Evolutionary conservation across 2,113 vertebrate genomes (phyloP).

Genomic region (Drymodes brunneopygia): DNA sequence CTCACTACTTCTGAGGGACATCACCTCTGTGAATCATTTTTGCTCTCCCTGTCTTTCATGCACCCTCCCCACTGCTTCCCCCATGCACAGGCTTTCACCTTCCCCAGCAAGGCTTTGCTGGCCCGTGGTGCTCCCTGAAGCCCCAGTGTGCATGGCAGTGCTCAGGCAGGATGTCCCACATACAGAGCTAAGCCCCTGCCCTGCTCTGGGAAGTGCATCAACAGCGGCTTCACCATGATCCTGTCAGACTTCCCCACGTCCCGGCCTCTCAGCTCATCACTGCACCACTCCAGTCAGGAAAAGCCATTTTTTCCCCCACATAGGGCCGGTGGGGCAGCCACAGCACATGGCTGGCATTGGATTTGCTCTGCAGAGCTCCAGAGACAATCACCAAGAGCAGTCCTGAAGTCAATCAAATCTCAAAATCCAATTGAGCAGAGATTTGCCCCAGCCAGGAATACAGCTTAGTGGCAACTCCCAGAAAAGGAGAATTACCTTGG

Average conservation of each 20-base stretch:
- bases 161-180: accelerated
- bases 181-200: accelerated
- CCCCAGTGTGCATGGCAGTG: accelerated
- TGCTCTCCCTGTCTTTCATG: neutral
- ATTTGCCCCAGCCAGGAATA: neutral
- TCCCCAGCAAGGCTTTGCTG: neutral
- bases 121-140: neutral
- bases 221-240: neutral
- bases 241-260: accelerated
- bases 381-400: neutral
- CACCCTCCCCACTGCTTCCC: accelerated
- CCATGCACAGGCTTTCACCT: accelerated
- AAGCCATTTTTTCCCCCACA: neutral
- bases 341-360: accelerated
- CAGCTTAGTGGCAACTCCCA: accelerated
- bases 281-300: accelerated
- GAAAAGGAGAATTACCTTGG: neutral
- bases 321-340: accelerated
- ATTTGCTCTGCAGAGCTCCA: neutral
- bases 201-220: accelerated
- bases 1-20: accelerated
- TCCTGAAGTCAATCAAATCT: neutral
- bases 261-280: neutral
- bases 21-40: neutral
- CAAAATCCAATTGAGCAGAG: neutral